Evolutionary conservation across 2,888 invertebrate genomes (phyloP).

Genomic region (Pyrocoelia pectoralis): DNA sequence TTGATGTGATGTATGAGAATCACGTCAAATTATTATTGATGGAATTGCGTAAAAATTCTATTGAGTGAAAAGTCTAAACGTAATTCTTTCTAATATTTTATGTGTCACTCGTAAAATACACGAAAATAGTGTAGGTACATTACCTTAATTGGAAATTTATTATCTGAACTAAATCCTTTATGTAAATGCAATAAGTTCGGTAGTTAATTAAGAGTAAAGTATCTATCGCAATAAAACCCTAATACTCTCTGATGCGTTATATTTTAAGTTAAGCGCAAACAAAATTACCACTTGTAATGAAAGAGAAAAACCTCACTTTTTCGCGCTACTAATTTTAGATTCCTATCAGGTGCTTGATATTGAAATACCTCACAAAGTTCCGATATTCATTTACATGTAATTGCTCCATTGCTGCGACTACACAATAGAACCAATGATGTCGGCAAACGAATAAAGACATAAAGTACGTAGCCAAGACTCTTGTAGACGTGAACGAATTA

Average conservation of each 20-base stretch:
- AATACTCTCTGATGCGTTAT: constrained; percentile 1
- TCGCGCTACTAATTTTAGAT: constrained; percentile 37
- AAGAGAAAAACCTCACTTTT: constrained; percentile 34
- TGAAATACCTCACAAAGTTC: constrained; percentile 42
- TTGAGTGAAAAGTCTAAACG: too few species aligned
- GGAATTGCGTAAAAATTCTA: too few species aligned
- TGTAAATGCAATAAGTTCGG: not conserved
- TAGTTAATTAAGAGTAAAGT: not conserved
- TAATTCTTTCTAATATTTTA: too few species aligned
- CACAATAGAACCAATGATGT: constrained; percentile 35
- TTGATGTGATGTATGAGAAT: too few species aligned
- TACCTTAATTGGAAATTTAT: too few species aligned
- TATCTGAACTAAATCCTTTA: too few species aligned
- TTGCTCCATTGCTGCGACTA: constrained; percentile 42
- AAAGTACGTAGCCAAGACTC: constrained; percentile 19
- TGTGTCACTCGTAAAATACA: too few species aligned
- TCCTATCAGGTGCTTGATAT: constrained; percentile 43
- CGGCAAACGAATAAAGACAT: constrained; percentile 32
- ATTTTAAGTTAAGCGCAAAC: constrained; percentile 5
- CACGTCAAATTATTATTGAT: too few species aligned
- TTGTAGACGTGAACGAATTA: constrained; percentile 14
- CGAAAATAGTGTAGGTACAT: too few species aligned
- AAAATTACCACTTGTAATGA: constrained; percentile 30
- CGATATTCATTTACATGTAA: constrained; percentile 49
- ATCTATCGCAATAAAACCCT: not conserved